Conservation (phyloP, 2,888 invertebrate genomes). For the Paralinhomoeus sp. region DNA sequence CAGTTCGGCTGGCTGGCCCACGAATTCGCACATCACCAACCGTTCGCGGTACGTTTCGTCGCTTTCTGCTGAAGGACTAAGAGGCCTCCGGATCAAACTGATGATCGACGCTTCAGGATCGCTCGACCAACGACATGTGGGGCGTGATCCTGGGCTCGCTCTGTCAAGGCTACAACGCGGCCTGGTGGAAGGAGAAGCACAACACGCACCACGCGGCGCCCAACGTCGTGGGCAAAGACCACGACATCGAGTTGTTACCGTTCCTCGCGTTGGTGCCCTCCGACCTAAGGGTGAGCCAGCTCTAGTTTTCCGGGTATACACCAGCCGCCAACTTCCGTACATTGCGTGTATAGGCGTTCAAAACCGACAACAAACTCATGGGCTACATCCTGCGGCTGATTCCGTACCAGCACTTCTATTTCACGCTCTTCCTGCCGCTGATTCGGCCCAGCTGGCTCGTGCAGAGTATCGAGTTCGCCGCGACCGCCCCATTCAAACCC, state of each 20-base stretch:
- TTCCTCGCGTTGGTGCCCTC: slow-evolving; percentile 19
- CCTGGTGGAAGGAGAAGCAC: slow-evolving; percentile 25
- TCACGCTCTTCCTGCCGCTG: slow-evolving; percentile 17
- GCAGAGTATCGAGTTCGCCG: slow-evolving; percentile 17
- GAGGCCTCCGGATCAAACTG: not conserved
- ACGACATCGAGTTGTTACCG: slow-evolving; percentile 20
- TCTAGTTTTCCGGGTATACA: not conserved
- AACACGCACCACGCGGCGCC: slow-evolving; percentile 23
- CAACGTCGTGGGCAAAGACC: slow-evolving; percentile 16
- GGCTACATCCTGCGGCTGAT: slow-evolving; percentile 8
- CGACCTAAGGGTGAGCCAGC: slow-evolving; percentile 9
- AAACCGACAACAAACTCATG: too few species aligned
- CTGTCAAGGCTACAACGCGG: slow-evolving; percentile 18
- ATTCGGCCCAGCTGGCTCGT: slow-evolving; percentile 17
- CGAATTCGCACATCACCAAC: slow-evolving; percentile 21
- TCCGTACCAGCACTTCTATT: slow-evolving; percentile 22
- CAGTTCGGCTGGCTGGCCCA: slow-evolving; percentile 21
- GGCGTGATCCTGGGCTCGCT: slow-evolving; percentile 18
- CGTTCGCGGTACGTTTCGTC: slow-evolving; percentile 8
- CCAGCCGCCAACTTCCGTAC: too few species aligned
- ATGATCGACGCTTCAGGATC: not conserved
- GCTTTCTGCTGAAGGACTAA: not conserved
- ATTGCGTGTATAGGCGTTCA: too few species aligned
- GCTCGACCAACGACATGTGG: slow-evolving; percentile 11
- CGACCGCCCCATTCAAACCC: slow-evolving; percentile 10